These are phyloP conservation scores for Anas acuta DNA, from an alignment of 2,797 vertebrate species.

Conservation along the genomic window DNA sequence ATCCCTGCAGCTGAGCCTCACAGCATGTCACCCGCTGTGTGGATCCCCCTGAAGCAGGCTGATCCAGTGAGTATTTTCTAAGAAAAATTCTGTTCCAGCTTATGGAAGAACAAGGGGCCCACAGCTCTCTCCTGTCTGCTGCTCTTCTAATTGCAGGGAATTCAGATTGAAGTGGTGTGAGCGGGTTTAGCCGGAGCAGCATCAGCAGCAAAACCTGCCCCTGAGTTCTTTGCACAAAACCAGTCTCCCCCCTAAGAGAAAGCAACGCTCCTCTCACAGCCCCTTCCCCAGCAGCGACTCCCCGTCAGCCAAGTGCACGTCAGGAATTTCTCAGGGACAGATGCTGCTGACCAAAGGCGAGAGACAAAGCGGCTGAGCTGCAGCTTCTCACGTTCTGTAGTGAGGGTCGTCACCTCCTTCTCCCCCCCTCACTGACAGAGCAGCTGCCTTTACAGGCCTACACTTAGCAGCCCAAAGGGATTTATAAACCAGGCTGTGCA, in stretches of 20 bases:
- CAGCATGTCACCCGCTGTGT: fast-evolving
- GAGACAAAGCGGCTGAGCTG: background rate
- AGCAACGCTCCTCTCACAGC: background rate
- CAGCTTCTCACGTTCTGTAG: background rate
- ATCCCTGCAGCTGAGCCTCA: background rate
- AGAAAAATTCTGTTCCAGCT: background rate
- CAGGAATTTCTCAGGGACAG: background rate
- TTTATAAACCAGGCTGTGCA: fast-evolving
- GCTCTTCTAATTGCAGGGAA: background rate
- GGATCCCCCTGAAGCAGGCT: background rate
- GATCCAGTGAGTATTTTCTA: fast-evolving
- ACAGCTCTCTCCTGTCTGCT: background rate
- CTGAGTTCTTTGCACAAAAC: background rate
- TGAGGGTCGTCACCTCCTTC: background rate
- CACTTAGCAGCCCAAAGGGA: background rate
- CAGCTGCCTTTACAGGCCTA: background rate
- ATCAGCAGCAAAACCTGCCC: background rate
- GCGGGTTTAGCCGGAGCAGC: background rate
- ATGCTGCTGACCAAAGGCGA: background rate
- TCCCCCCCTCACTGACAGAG: background rate
- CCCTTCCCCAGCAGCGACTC: background rate
- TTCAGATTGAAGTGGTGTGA: background rate
- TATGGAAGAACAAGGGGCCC: background rate
- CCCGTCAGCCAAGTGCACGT: background rate
- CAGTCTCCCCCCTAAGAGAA: background rate